These are phyloP conservation scores for Cylas formicarius DNA, from an alignment of 1,140 invertebrate genomes.

Conservation along the genomic window DNA sequence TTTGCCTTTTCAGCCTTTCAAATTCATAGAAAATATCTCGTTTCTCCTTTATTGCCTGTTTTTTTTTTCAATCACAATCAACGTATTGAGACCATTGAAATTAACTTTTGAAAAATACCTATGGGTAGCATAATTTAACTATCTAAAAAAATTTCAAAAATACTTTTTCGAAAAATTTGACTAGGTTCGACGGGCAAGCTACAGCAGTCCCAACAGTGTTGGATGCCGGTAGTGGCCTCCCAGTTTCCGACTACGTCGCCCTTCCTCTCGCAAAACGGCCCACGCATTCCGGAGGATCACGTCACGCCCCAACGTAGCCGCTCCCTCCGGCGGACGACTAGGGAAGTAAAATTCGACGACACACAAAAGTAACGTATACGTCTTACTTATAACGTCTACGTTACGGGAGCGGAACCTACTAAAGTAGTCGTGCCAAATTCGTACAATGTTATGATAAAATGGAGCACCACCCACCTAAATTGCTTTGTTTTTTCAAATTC, in stretches of 20 bases:
- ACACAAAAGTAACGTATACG: slow-evolving; percentile 13
- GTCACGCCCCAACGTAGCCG: slow-evolving; percentile 22
- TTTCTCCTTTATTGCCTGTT: too few relatives aligned
- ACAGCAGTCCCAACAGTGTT: slow-evolving; percentile 35
- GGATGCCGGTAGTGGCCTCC: slow-evolving; percentile 44
- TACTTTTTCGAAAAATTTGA: slow-evolving; percentile 16
- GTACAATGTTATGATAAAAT: slow-evolving; percentile 1
- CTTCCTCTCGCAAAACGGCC: slow-evolving; percentile 33
- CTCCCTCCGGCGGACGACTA: slow-evolving; percentile 25
- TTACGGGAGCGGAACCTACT: slow-evolving; percentile 1
- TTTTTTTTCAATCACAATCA: too few relatives aligned
- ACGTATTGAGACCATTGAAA: too few relatives aligned
- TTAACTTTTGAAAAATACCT: too few relatives aligned
- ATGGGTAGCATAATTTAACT: background rate
- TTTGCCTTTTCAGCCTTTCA: background rate
- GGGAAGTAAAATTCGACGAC: slow-evolving; percentile 38
- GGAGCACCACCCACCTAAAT: background rate
- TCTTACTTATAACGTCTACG: too few relatives aligned
- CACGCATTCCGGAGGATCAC: slow-evolving; percentile 30
- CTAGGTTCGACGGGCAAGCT: slow-evolving; percentile 32
- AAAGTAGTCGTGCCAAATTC: background rate
- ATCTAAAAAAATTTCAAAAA: background rate
- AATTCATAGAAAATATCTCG: slow-evolving; percentile 1
- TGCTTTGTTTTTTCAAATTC: too few relatives aligned
- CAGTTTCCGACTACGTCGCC: slow-evolving; percentile 45